Conservation (phyloP, 2,888 invertebrate species). For the Scotopteryx bipunctaria region DNA sequence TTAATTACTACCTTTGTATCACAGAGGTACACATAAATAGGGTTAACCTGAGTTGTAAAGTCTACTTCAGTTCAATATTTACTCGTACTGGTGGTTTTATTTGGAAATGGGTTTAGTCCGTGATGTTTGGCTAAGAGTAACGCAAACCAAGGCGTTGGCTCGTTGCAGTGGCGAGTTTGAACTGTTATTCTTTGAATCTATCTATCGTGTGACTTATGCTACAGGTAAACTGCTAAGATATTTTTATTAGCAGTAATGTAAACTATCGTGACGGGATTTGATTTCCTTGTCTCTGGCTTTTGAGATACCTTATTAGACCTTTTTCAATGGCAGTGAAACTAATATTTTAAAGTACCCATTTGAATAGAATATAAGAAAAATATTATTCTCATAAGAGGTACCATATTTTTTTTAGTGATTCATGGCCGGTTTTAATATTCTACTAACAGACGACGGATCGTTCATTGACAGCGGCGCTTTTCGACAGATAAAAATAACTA, state of each 20-base stretch:
- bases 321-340: neutral
- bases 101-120: slow-evolving; percentile 50
- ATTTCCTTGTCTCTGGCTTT: slow-evolving; percentile 29
- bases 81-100: too few species aligned
- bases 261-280: slow-evolving; percentile 30
- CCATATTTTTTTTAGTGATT: too few species aligned
- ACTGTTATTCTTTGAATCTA: slow-evolving; percentile 60
- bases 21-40: slow-evolving; percentile 11
- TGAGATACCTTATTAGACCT: slow-evolving; percentile 1
- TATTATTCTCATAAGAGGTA: neutral
- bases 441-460: too few species aligned
- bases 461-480: too few species aligned
- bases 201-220: slow-evolving; percentile 62
- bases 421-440: too few species aligned
- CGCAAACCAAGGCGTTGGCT: slow-evolving; percentile 57
- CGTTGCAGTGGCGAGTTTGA: slow-evolving; percentile 57
- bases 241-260: too few species aligned
- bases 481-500: too few species aligned
- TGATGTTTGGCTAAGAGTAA: slow-evolving; percentile 53
- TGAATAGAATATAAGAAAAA: too few species aligned
- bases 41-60: neutral
- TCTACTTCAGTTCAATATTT: too few species aligned
- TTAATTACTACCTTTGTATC: slow-evolving; percentile 22
- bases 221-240: too few species aligned
- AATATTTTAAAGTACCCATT: neutral